Conservation (phyloP, 2,113 vertebrate species). For the Microcebus lehilahytsara region DNA sequence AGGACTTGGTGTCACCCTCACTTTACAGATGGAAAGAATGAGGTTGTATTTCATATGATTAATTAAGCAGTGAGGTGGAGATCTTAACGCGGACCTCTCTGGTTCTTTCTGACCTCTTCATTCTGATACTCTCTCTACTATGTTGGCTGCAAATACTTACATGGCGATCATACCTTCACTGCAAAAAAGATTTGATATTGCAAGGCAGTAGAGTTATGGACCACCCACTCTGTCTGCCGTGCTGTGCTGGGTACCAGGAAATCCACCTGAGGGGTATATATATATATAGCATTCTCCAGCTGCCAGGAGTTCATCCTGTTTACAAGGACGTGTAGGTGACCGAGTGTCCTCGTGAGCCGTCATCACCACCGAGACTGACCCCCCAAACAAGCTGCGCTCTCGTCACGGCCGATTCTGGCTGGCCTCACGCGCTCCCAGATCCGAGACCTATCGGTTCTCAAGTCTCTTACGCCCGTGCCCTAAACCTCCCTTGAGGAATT, state of each 20-base stretch:
- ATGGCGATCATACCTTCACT: neutral
- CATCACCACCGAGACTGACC: neutral
- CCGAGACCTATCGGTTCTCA: neutral
- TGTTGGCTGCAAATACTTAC: neutral
- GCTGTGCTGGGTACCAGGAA: constrained; percentile 40
- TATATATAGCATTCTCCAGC: neutral
- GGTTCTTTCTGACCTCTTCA: neutral
- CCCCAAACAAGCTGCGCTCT: neutral
- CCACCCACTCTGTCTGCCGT: neutral
- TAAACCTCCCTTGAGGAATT: neutral
- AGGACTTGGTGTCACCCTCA: neutral
- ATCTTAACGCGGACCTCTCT: neutral
- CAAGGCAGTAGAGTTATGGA: neutral
- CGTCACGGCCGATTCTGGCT: neutral
- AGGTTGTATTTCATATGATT: neutral
- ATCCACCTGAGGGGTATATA: neutral
- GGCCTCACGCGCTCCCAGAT: neutral
- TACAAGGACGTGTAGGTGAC: neutral
- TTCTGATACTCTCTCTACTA: neutral
- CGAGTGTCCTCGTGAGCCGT: neutral
- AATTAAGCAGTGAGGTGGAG: neutral
- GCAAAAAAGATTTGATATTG: neutral
- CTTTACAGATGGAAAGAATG: neutral
- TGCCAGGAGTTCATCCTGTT: neutral
- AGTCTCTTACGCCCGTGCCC: neutral